Conservation (phyloP, 2,888 invertebrate genomes). For the Chrysina gloriosa region DNA sequence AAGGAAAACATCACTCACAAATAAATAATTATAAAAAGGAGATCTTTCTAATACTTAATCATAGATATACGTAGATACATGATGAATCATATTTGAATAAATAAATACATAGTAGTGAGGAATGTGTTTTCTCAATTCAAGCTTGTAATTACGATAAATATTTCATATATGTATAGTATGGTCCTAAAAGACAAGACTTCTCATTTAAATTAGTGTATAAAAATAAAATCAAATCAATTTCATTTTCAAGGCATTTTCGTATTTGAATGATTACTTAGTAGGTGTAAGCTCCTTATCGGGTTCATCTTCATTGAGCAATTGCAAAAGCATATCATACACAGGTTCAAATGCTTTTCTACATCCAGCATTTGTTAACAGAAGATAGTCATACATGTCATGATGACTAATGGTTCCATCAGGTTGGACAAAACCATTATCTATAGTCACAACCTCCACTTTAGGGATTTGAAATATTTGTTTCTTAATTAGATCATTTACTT, state of each 20-base stretch:
- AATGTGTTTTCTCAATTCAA: slow-evolving; percentile 17
- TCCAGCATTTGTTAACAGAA: slow-evolving; percentile 87
- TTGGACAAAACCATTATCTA: slow-evolving; percentile 84
- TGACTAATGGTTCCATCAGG: slow-evolving; percentile 86
- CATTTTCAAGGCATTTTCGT: slow-evolving; percentile 27
- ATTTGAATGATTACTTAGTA: slow-evolving; percentile 69
- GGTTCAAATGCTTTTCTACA: slow-evolving; percentile 90
- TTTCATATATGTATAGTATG: slow-evolving; percentile 23
- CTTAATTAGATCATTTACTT: slow-evolving; percentile 80
- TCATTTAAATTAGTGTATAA: slow-evolving; percentile 17
- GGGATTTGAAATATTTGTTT: slow-evolving; percentile 71
- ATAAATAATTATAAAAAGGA: slow-evolving; percentile 15
- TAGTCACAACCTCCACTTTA: slow-evolving; percentile 81
- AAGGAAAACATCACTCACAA: slow-evolving; percentile 1
- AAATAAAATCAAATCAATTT: slow-evolving; percentile 32
- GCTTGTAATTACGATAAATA: slow-evolving; percentile 6
- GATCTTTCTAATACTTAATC: slow-evolving; percentile 19
- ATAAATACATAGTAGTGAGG: slow-evolving; percentile 19
- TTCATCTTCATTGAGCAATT: slow-evolving; percentile 81
- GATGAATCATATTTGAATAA: slow-evolving; percentile 10
- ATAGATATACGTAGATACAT: not conserved
- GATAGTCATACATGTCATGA: slow-evolving; percentile 92
- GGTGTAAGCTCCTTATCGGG: slow-evolving; percentile 79
- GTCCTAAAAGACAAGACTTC: slow-evolving; percentile 21
- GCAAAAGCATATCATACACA: slow-evolving; percentile 81